Evolutionary conservation across 2,888 invertebrate species (phyloP).

Genomic region (Formica aserva): DNA sequence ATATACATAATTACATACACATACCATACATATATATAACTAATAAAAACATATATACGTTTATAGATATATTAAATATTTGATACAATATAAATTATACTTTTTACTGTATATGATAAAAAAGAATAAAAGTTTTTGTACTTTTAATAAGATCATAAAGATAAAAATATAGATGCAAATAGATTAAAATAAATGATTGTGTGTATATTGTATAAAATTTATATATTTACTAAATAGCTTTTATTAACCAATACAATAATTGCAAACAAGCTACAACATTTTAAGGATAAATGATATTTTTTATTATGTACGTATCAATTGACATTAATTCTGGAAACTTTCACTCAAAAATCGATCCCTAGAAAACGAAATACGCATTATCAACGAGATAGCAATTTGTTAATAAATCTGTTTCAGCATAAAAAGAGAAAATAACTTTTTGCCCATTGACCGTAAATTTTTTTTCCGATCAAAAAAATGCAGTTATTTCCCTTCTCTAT

Average conservation of each 20-base stretch:
- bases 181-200: slow-evolving; percentile 29
- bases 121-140: slow-evolving; percentile 37
- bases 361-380: slow-evolving; percentile 33
- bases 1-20: too few relatives aligned
- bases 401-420: slow-evolving; percentile 15
- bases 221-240: slow-evolving; percentile 62
- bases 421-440: slow-evolving; percentile 19
- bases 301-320: slow-evolving; percentile 31
- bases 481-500: neutral
- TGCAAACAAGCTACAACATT: slow-evolving; percentile 47
- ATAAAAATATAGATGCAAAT: slow-evolving; percentile 39
- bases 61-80: neutral
- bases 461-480: neutral
- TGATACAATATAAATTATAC: slow-evolving; percentile 12
- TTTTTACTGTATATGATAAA: neutral
- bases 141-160: slow-evolving; percentile 16
- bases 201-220: slow-evolving; percentile 56
- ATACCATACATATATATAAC: neutral
- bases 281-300: slow-evolving; percentile 33
- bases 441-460: neutral
- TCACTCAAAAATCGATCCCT: slow-evolving; percentile 18
- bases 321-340: slow-evolving; percentile 31
- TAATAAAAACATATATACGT: neutral
- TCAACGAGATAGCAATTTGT: slow-evolving; percentile 26
- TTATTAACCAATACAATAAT: slow-evolving; percentile 63